Conservation (phyloP, 1,140 invertebrate genomes). For the Pseudobourletiella spinata region DNA sequence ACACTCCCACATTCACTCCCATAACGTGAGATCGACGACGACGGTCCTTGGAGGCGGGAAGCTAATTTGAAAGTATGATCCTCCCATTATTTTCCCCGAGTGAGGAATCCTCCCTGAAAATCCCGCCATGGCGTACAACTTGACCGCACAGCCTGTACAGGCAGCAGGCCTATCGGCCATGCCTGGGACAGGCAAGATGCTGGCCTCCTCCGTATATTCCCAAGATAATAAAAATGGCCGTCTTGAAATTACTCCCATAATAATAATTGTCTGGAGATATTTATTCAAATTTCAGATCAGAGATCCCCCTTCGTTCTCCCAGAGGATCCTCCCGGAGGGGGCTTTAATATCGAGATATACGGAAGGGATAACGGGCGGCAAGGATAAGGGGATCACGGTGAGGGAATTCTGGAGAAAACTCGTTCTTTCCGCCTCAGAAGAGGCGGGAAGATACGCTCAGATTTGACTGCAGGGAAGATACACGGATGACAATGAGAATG, state of each 20-base stretch:
- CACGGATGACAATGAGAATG: background rate
- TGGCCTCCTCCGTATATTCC: no score
- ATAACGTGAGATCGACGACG: no score
- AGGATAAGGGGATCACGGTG: background rate
- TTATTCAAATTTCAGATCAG: background rate
- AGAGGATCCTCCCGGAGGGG: background rate
- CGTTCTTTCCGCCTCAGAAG: background rate
- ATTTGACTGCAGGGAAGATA: background rate
- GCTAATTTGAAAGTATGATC: no score
- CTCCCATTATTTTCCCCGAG: no score
- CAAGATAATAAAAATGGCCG: no score
- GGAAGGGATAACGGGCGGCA: background rate
- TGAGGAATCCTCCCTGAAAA: no score
- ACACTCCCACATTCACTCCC: no score
- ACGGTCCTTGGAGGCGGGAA: no score
- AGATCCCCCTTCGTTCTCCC: background rate
- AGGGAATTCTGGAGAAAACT: background rate
- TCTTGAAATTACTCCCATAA: background rate
- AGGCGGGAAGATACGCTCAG: background rate
- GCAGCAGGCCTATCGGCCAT: no score
- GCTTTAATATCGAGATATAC: background rate
- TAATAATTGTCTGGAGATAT: background rate
- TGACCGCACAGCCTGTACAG: no score
- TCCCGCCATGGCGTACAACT: no score
- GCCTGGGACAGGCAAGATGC: no score